A percentile compares a stretch with the other conserved stretches of the same genome.
Evolutionary conservation across 1,140 invertebrate genomes (phyloP).

Genomic region (Palaemon carinicauda): DNA sequence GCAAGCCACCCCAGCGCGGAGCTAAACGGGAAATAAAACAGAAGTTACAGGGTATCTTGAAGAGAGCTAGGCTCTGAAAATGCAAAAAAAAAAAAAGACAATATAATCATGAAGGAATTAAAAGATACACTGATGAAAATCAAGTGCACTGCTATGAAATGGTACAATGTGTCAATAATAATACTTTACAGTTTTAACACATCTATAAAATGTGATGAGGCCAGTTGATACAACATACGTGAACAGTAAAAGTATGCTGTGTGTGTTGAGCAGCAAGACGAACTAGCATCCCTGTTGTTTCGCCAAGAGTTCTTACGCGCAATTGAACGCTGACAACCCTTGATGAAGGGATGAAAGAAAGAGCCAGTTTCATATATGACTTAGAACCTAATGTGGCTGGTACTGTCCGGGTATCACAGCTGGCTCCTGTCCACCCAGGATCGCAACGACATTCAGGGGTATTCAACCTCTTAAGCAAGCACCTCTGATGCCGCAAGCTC

Average conservation of each 20-base stretch:
- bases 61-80: neutral
- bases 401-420: conserved; percentile 83
- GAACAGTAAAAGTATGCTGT: neutral
- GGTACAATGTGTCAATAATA: neutral
- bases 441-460: conserved; percentile 66
- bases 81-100: no score
- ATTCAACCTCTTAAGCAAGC: conserved; percentile 13
- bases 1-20: conserved; percentile 14
- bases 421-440: conserved; percentile 72
- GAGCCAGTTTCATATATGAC: conserved; percentile 93
- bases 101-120: no score
- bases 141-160: no score
- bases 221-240: neutral
- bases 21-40: neutral
- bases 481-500: conserved; percentile 12
- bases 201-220: no score
- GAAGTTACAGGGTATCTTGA: neutral
- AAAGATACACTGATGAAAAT: neutral
- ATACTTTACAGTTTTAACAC: no score
- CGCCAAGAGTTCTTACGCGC: neutral
- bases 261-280: conserved; percentile 4
- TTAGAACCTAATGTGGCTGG: conserved; percentile 87
- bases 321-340: neutral
- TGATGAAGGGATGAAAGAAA: conserved; percentile 85
- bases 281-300: neutral